phyloP scores from a whole-genome alignment of 2,797 vertebrate species.

The Hozukius guyotensis region DNA sequence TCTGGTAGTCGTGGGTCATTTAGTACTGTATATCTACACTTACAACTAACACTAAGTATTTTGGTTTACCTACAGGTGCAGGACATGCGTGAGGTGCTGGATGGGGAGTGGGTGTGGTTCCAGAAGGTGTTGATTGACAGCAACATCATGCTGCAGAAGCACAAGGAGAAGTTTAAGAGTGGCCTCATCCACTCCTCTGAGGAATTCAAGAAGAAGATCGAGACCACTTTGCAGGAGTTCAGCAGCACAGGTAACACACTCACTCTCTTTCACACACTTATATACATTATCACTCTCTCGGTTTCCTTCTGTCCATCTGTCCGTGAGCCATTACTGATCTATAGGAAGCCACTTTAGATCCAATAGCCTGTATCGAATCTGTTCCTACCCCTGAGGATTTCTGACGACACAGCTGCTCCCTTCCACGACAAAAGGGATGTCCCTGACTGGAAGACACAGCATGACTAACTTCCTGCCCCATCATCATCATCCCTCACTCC shows the following conservation, averaged over 20 bases:
- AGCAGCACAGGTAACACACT: conserved; percentile 70
- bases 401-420: neutral
- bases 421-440: neutral
- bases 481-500: no score
- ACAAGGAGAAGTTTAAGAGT: conserved; percentile 89
- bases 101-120: conserved; percentile 85
- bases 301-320: neutral
- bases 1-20: neutral
- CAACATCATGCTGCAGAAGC: conserved; percentile 81
- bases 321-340: conserved; percentile 13
- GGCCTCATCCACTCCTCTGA: conserved; percentile 82
- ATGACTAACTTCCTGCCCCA: neutral
- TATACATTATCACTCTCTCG: neutral
- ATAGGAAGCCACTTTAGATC: conserved; percentile 10
- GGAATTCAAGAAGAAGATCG: conserved; percentile 87
- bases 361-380: conserved; percentile 19
- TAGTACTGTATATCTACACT: neutral
- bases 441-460: neutral
- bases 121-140: conserved; percentile 87
- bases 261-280: neutral
- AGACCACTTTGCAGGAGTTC: conserved; percentile 82
- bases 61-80: conserved; percentile 79
- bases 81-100: conserved; percentile 79
- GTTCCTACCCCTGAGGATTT: neutral
- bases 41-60: neutral